phyloP scores from a whole-genome alignment of 2,113 vertebrate species.

The Nettapus auritus region DNA sequence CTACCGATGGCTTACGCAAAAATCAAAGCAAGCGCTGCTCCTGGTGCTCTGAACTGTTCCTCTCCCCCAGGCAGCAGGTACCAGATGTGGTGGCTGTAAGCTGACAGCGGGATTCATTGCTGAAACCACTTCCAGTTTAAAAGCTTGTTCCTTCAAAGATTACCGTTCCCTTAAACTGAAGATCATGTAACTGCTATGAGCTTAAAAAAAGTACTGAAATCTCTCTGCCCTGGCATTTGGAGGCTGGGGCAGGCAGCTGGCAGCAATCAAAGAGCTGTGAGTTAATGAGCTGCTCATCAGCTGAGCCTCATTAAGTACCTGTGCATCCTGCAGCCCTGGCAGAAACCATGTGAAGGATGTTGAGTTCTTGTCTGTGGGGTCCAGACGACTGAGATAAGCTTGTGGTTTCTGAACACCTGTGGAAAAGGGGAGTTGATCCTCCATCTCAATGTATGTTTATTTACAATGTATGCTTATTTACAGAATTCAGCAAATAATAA shows the following conservation, averaged over 20 bases:
- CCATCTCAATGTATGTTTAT: rapidly evolving
- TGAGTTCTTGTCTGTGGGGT: neutral
- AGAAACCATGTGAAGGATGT: rapidly evolving
- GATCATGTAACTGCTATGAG: neutral
- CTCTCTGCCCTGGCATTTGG: neutral
- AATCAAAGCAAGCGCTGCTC: neutral
- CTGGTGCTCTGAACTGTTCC: neutral
- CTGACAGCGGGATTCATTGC: neutral
- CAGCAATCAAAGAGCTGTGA: neutral
- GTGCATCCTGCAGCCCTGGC: neutral
- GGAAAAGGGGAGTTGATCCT: neutral
- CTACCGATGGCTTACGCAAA: rapidly evolving
- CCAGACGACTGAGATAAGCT: neutral
- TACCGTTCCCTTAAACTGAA: neutral
- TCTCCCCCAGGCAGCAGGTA: neutral
- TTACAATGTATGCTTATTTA: neutral
- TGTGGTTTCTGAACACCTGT: neutral
- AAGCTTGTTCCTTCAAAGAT: neutral
- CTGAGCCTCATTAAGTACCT: neutral
- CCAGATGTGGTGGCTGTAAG: too few species aligned
- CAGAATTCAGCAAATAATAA: neutral
- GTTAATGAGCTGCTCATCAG: neutral
- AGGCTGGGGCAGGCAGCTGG: neutral
- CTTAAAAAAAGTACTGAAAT: neutral
- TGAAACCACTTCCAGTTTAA: neutral